Evolutionary conservation across 2,797 vertebrate genomes (phyloP).

Genomic region (Dryobates pubescens): DNA sequence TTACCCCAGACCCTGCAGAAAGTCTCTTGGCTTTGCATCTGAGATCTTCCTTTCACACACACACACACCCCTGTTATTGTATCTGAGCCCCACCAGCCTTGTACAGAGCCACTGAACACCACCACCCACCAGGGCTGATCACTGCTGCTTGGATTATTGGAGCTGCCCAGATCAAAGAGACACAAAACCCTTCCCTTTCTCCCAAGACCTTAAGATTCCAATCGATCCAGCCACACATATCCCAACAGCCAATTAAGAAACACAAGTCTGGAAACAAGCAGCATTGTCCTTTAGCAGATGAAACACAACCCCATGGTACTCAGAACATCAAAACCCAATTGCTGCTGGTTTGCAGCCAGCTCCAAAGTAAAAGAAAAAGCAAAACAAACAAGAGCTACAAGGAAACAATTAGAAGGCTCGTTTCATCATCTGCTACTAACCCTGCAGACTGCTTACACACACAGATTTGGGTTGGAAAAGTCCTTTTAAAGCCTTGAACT

Average conservation of each 20-base stretch:
- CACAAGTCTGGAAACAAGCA: not conserved
- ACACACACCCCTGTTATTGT: not conserved
- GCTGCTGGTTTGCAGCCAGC: not conserved
- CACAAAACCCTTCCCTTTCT: not conserved
- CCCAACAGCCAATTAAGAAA: not conserved
- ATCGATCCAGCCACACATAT: not conserved
- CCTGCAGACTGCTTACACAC: not conserved
- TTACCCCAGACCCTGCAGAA: not conserved
- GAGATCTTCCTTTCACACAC: too few species aligned
- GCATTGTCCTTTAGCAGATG: not conserved
- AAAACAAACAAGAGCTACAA: conserved; percentile 8
- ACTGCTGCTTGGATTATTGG: not conserved
- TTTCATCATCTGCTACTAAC: not conserved
- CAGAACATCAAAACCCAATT: not conserved
- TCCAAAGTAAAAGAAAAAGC: conserved; percentile 5
- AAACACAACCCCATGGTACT: rapidly evolving
- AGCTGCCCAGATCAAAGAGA: not conserved
- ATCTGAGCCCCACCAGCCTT: not conserved
- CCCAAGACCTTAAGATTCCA: not conserved
- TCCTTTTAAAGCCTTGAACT: not conserved
- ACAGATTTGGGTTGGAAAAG: not conserved
- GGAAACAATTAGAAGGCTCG: conserved; percentile 15
- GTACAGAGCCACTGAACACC: not conserved
- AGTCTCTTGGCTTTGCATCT: too few species aligned
- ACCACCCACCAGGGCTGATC: not conserved